Evolutionary conservation across 2,888 invertebrate species (phyloP).

Genomic region (Phasia obesa): DNA sequence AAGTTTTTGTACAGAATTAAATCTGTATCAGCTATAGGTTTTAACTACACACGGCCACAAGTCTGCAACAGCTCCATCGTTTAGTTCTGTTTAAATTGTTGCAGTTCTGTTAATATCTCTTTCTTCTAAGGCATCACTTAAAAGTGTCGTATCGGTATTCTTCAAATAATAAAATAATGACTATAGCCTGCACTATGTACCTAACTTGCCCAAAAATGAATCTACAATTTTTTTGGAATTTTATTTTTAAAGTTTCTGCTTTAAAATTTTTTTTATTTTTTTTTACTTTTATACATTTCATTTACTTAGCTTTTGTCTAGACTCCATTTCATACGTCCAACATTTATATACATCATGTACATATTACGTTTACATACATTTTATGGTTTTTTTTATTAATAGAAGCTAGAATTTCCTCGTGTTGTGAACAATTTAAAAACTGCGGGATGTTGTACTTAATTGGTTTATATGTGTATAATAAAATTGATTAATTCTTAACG

Average conservation of each 20-base stretch:
- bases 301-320: slow-evolving; percentile 50
- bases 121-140: too few species aligned
- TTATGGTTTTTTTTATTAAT: slow-evolving; percentile 14
- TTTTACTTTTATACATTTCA: too few species aligned
- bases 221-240: background rate
- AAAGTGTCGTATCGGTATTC: too few species aligned
- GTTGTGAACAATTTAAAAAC: slow-evolving; percentile 71
- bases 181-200: background rate
- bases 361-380: background rate
- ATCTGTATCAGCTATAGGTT: too few species aligned
- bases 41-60: too few species aligned
- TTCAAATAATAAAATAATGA: background rate
- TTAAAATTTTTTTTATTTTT: slow-evolving; percentile 13
- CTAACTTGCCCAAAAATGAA: background rate
- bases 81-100: too few species aligned
- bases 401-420: slow-evolving; percentile 69
- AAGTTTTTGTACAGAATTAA: too few species aligned
- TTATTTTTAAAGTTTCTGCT: slow-evolving; percentile 28
- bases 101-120: too few species aligned
- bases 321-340: slow-evolving; percentile 32
- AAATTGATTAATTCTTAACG: slow-evolving; percentile 66
- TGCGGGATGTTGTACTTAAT: slow-evolving; percentile 70
- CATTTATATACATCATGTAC: background rate
- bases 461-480: slow-evolving; percentile 67
- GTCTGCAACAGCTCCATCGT: too few species aligned